phyloP scores from a whole-genome alignment of 2,797 vertebrate species.

The Sebastiscus albofasciatus region DNA sequence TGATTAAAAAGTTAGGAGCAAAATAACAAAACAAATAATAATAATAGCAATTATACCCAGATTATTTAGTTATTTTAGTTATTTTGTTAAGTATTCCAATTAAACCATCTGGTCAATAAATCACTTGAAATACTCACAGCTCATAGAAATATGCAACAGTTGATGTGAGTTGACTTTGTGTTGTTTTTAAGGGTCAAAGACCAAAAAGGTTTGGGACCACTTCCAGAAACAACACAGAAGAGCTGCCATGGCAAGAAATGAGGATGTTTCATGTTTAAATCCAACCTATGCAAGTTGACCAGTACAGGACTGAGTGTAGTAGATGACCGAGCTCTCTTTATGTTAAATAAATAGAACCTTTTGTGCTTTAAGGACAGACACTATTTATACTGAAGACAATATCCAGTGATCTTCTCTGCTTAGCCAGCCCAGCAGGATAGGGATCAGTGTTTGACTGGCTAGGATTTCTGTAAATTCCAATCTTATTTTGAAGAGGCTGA shows the following conservation, averaged over 20 bases:
- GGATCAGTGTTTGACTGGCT: neutral
- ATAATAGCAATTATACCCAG: no score
- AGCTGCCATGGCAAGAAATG: neutral
- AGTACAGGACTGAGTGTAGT: neutral
- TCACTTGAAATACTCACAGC: neutral
- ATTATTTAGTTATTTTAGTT: neutral
- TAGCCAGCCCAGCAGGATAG: neutral
- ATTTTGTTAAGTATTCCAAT: neutral
- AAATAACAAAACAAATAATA: neutral
- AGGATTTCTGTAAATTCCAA: neutral
- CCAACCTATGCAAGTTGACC: neutral
- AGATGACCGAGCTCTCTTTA: neutral
- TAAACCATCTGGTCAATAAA: neutral
- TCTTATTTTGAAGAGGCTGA: neutral
- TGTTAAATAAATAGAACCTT: constrained; percentile 5
- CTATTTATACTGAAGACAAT: neutral
- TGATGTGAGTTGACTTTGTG: neutral
- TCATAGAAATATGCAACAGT: neutral
- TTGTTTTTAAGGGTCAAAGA: neutral
- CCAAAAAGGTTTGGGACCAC: neutral
- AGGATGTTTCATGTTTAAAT: neutral
- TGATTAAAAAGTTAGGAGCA: neutral
- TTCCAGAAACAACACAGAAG: neutral
- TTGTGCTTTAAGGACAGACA: constrained; percentile 28
- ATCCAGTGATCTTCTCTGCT: neutral